Conservation (phyloP, 2,888 invertebrate species). For the Tachina grossa region DNA sequence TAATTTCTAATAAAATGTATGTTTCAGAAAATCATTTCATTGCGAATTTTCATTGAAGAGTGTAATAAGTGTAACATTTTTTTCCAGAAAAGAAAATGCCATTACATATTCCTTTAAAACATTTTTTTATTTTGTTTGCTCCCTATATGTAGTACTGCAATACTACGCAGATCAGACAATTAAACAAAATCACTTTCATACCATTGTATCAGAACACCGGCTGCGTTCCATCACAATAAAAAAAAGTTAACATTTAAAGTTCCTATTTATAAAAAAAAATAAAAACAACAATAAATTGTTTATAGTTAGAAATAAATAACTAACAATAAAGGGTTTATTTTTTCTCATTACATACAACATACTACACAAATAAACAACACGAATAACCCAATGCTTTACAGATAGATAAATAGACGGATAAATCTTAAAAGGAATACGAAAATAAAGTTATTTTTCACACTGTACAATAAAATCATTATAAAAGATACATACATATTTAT, state of each 20-base stretch:
- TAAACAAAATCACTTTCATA: neutral
- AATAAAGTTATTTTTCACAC: conserved; percentile 37
- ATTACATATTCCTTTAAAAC: neutral
- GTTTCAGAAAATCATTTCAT: no score
- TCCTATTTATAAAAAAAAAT: neutral
- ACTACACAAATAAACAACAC: conserved; percentile 4
- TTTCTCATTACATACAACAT: conserved; percentile 32
- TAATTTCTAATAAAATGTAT: no score
- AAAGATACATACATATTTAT: neutral
- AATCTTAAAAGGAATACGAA: conserved; percentile 28
- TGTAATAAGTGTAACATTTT: no score
- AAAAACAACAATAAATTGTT: neutral
- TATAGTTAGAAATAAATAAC: conserved; percentile 20
- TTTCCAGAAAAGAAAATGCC: no score
- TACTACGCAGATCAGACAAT: neutral
- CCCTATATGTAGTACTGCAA: no score
- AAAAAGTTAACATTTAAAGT: neutral
- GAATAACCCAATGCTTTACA: conserved; percentile 17
- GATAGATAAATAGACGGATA: conserved; percentile 53
- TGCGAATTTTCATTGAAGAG: no score
- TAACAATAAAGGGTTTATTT: conserved; percentile 41
- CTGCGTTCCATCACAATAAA: neutral
- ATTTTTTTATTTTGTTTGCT: neutral
- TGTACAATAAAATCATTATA: conserved; percentile 45
- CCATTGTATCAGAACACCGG: neutral